A percentile compares a stretch with the other conserved stretches of the same genome.
Evolutionary conservation across 2,888 invertebrate genomes (phyloP).

Genomic region (Cerastoderma edule): DNA sequence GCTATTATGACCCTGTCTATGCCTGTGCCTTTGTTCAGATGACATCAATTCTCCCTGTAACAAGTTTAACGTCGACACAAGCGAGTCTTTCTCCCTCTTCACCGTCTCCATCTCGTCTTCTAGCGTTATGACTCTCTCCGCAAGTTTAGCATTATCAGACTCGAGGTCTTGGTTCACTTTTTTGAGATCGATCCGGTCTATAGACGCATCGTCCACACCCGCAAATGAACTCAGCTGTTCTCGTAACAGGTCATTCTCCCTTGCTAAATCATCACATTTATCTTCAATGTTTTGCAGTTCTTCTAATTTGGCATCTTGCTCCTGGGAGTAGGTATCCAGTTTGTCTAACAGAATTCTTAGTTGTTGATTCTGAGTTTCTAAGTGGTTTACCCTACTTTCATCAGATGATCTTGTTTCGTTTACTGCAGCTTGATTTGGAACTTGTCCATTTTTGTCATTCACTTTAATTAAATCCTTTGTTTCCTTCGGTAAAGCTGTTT

Average conservation of each 20-base stretch:
- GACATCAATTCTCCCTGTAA: constrained; percentile 76
- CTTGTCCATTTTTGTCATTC: not conserved
- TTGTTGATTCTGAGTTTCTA: constrained; percentile 52
- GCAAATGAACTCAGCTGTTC: constrained; percentile 53
- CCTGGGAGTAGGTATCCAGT: constrained; percentile 46
- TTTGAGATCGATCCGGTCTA: constrained; percentile 31
- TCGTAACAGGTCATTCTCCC: constrained; percentile 53
- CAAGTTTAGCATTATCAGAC: constrained; percentile 66
- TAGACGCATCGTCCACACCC: constrained; percentile 18
- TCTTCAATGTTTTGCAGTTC: constrained; percentile 14
- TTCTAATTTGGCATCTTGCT: constrained; percentile 44
- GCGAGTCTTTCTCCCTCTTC: constrained; percentile 72
- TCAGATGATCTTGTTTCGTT: not conserved
- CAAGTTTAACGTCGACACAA: constrained; percentile 70
- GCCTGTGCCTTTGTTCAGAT: constrained; percentile 67
- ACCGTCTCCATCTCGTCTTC: constrained; percentile 69
- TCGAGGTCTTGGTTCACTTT: constrained; percentile 46
- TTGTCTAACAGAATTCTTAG: constrained; percentile 50
- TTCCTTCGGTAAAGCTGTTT: not conserved
- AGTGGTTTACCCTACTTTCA: constrained; percentile 13
- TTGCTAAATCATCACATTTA: constrained; percentile 28
- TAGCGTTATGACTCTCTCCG: constrained; percentile 62
- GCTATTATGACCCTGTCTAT: constrained; percentile 9
- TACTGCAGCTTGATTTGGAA: not conserved
- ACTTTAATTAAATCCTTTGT: not conserved